phyloP scores from a whole-genome alignment of 1,140 invertebrate genomes.

The Nephotettix cincticeps region DNA sequence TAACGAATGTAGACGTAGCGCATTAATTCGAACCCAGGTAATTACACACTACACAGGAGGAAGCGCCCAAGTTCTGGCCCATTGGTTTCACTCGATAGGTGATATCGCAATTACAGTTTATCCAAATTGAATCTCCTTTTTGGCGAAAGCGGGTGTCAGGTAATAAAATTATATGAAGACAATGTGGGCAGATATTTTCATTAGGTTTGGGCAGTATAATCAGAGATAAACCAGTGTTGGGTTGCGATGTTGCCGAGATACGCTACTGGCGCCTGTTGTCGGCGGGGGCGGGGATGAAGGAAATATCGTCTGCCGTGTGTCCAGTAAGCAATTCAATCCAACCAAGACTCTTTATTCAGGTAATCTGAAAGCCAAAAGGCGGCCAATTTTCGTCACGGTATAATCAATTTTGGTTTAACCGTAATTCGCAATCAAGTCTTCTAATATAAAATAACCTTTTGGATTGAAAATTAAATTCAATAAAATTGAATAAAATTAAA shows the following conservation, averaged over 20 bases:
- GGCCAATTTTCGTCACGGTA: too few species aligned
- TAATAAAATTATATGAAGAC: constrained; percentile 16
- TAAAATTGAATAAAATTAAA: too few species aligned
- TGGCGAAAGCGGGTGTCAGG: constrained; percentile 10
- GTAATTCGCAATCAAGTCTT: too few species aligned
- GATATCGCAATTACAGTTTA: constrained; percentile 11
- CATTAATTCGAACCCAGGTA: neutral
- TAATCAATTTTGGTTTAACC: too few species aligned
- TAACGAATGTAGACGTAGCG: too few species aligned
- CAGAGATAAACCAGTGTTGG: neutral
- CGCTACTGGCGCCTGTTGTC: neutral
- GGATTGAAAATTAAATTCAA: too few species aligned
- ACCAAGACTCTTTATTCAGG: too few species aligned
- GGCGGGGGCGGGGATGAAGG: too few species aligned
- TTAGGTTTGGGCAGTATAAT: neutral
- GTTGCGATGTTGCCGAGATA: neutral
- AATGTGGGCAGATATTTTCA: constrained; percentile 15
- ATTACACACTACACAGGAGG: neutral
- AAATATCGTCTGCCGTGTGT: too few species aligned
- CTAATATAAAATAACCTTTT: too few species aligned
- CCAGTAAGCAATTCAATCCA: too few species aligned
- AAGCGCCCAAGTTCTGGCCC: constrained; percentile 2
- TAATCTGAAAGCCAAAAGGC: too few species aligned
- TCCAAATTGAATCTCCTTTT: constrained; percentile 19
- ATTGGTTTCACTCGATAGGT: constrained; percentile 14